These are phyloP conservation scores for Somateria mollissima DNA, from an alignment of 2,797 vertebrate species.

Conservation along the genomic window DNA sequence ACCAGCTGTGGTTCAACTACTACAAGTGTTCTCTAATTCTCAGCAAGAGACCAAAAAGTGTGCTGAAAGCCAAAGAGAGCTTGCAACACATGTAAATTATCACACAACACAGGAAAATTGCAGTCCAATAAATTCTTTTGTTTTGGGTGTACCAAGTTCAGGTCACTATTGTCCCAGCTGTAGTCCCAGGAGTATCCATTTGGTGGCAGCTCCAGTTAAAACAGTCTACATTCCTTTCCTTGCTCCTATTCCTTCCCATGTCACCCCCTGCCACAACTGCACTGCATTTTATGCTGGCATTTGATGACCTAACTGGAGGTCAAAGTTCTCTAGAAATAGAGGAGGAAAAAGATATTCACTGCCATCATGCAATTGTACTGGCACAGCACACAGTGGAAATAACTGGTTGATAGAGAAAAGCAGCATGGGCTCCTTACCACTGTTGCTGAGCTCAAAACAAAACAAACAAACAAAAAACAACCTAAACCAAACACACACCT, in stretches of 20 bases:
- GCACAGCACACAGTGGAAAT: fast-evolving
- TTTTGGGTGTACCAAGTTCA: background rate
- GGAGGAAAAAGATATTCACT: background rate
- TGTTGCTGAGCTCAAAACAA: background rate
- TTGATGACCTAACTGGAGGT: background rate
- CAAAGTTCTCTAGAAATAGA: background rate
- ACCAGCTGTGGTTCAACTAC: background rate
- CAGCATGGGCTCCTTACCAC: background rate
- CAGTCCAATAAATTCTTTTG: background rate
- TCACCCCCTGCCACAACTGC: background rate
- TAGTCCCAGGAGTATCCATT: background rate
- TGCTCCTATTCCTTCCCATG: background rate
- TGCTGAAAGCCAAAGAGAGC: background rate
- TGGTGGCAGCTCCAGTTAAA: background rate
- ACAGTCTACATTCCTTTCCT: background rate
- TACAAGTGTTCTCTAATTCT: background rate
- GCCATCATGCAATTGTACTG: background rate
- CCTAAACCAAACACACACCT: background rate
- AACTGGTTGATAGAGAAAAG: background rate
- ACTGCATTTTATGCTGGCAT: background rate
- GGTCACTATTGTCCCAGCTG: background rate
- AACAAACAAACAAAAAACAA: background rate
- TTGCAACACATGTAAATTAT: background rate
- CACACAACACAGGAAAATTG: background rate
- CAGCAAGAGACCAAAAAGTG: fast-evolving